Conservation (phyloP, 2,888 invertebrate genomes). For the Heliothis peltigera region DNA sequence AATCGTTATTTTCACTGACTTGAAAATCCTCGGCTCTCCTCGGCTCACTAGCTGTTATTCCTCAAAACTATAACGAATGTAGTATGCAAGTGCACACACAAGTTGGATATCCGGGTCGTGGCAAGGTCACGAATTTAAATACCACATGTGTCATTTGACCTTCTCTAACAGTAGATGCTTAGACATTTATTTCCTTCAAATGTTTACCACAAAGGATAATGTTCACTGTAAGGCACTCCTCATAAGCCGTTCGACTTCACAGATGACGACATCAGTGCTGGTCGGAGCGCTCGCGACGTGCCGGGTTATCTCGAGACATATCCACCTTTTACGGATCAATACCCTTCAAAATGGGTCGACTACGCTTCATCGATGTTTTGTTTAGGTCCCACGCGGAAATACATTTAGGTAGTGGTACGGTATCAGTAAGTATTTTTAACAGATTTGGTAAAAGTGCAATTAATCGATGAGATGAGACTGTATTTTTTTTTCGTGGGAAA, state of each 20-base stretch:
- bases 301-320: slow-evolving; percentile 42
- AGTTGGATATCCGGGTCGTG: too few species aligned
- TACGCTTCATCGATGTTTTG: slow-evolving; percentile 22
- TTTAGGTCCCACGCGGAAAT: slow-evolving; percentile 9
- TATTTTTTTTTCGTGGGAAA: background rate
- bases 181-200: slow-evolving; percentile 18
- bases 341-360: slow-evolving; percentile 23
- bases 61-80: too few species aligned
- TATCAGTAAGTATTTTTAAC: background rate
- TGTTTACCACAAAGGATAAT: background rate
- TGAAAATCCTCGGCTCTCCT: background rate
- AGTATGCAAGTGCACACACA: too few species aligned
- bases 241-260: slow-evolving; percentile 10
- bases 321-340: slow-evolving; percentile 45
- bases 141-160: background rate
- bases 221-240: too few species aligned
- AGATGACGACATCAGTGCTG: slow-evolving; percentile 6
- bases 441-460: background rate
- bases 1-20: background rate
- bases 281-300: slow-evolving; percentile 2
- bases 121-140: too few species aligned
- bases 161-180: background rate
- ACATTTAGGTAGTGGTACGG: background rate
- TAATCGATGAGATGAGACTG: background rate
- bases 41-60: too few species aligned